Conservation (phyloP, 2,797 vertebrate species). For the Sebastes paucispinis region DNA sequence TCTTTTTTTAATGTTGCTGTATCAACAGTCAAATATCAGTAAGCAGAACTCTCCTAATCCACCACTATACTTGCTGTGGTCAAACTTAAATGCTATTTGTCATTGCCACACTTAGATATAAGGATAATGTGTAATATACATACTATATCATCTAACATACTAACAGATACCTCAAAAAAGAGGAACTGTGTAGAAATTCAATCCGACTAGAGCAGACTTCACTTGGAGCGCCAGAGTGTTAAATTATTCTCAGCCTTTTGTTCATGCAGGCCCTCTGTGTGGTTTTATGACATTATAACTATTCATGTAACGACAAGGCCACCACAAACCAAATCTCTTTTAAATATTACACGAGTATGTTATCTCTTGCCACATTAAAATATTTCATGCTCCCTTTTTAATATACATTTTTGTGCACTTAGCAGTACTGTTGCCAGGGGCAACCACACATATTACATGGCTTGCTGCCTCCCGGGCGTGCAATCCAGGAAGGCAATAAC, state of each 20-base stretch:
- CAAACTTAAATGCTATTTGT: not conserved
- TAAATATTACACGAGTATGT: not conserved
- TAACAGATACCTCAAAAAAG: not conserved
- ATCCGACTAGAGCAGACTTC: not conserved
- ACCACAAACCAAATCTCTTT: conserved; percentile 5
- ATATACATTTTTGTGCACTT: conserved; percentile 50
- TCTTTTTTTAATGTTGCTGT: not conserved
- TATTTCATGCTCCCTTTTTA: conserved; percentile 27
- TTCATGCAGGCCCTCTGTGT: not conserved
- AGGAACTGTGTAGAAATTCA: conserved; percentile 2
- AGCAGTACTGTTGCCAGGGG: conserved; percentile 63
- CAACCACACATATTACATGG: conserved; percentile 68
- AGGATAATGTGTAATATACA: not conserved
- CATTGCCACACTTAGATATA: not conserved
- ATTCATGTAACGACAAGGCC: not conserved
- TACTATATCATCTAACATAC: not conserved
- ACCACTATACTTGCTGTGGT: not conserved
- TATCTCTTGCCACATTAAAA: conserved; percentile 12
- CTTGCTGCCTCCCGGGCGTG: conserved; percentile 52
- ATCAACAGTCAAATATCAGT: not conserved
- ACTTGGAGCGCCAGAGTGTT: not conserved
- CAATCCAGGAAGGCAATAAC: conserved; percentile 67
- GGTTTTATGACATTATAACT: not conserved
- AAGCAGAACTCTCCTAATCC: not conserved
- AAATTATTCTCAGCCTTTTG: conserved; percentile 1